Evolutionary conservation across 2,888 invertebrate species (phyloP).

Genomic region (Aleiodes alternator): DNA sequence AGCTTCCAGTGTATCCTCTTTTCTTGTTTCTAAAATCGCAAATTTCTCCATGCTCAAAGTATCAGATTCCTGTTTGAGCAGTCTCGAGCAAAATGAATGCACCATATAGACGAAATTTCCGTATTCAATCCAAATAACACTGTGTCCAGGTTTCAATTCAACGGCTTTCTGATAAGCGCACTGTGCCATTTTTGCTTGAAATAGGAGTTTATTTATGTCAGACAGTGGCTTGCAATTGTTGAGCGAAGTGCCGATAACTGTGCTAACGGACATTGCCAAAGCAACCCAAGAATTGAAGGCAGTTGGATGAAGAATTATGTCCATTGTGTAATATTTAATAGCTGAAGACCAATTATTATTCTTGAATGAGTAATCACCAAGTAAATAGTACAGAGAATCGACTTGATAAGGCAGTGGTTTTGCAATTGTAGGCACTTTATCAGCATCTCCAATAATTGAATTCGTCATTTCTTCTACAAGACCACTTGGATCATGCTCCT

Average conservation of each 20-base stretch:
- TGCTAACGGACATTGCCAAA: slow-evolving; percentile 87
- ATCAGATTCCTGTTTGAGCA: slow-evolving; percentile 88
- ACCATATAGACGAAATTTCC: slow-evolving; percentile 93
- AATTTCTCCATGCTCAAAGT: slow-evolving; percentile 85
- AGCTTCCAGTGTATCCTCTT: slow-evolving; percentile 86
- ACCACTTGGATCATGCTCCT: slow-evolving; percentile 81
- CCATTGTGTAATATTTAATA: slow-evolving; percentile 88
- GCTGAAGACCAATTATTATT: slow-evolving; percentile 86
- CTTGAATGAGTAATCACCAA: slow-evolving; percentile 96
- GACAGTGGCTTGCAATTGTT: slow-evolving; percentile 83
- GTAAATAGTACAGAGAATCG: slow-evolving; percentile 89
- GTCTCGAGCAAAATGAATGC: slow-evolving; percentile 92
- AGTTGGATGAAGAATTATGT: slow-evolving; percentile 87
- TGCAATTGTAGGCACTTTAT: slow-evolving; percentile 78
- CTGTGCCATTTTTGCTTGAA: slow-evolving; percentile 84
- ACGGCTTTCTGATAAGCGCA: slow-evolving; percentile 89
- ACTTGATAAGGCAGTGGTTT: slow-evolving; percentile 79
- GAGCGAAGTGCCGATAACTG: slow-evolving; percentile 87
- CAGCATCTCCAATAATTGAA: slow-evolving; percentile 81
- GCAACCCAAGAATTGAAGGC: slow-evolving; percentile 96
- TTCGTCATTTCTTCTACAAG: slow-evolving; percentile 80
- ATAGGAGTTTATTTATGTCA: slow-evolving; percentile 77
- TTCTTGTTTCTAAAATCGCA: slow-evolving; percentile 84
- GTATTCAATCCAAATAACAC: slow-evolving; percentile 92
- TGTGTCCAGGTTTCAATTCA: slow-evolving; percentile 84